Base-by-base conservation (phyloP, 2,113 vertebrate species). In the Plestiodon gilberti region DNA sequence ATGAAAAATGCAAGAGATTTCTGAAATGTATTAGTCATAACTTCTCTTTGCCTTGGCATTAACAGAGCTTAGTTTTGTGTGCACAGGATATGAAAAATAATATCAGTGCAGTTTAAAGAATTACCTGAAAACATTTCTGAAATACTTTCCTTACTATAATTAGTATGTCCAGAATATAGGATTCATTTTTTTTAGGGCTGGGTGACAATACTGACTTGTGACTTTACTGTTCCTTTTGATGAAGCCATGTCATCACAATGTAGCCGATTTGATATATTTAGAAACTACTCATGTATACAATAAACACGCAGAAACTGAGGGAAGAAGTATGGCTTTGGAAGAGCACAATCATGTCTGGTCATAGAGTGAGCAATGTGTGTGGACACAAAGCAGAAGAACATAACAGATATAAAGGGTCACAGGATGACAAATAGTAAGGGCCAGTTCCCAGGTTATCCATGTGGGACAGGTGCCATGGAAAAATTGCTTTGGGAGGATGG, bases 1-100 rank as follows among this genome's bases (percentile, higher is more conserved):
- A 90, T 79, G 67, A 92, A 94, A 91, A 92, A 94, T 76, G 33
- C 57, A 90, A 89, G 81, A 92, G 0, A 0, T 91, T 94, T 93
- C 86, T 91, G 83, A 92, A 92, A 90, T 88, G 84, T 28, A 92
- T 93, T 93, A 88, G 86, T 90, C 90, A 90, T 89, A 89, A 94
- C 35, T 35, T 28, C 89, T 92, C 89, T 55, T 48, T 52, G 69
- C 64, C 7, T 84, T 82, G 85, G 73, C 78, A 79, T 86, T 83
- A 90, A 71, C 35, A 38, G n/a, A 85, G 64, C n/a, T 90, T 91
- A 79, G 83, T 84, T 88, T 33, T 0, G 82, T 78, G 78, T 55
- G 17, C 30, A 17, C 35, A 91, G 2, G 85, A 82, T 88, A 89
- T 57, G 40, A 93, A 93, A 90, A 91, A 87, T 10, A 89, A 71